Base-by-base conservation (phyloP, 64 coral and sea anemone species). In the Acropora tenuis region DNA sequence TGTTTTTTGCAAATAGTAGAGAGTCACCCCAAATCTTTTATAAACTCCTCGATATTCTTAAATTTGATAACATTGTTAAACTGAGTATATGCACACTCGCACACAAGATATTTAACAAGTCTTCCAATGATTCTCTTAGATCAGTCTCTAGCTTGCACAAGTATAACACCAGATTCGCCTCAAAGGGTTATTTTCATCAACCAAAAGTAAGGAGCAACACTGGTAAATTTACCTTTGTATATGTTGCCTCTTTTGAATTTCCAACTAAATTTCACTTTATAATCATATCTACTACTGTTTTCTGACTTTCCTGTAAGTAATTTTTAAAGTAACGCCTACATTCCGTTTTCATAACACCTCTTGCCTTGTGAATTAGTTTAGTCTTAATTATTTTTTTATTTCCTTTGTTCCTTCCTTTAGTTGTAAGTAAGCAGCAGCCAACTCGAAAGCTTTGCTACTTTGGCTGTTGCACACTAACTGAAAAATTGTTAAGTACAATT, bases 111-210 rank as follows among this genome's bases (percentile, higher is more conserved):
- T 71, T 71, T 71, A 10, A 10, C 13, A 71, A 71, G 67, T 71
- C 76, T 43, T 78, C 76, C 80, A 83, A 11, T 83, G 5, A 61
- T 63, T 65, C 52, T 10, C 50, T 83, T 10, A 82, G 58, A 55
- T 7, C 79, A 59, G 48, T 82, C 49, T 59, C 79, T 59, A 65
- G 43, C 58, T 77, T 50, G 57, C 84, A 69, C 69, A 69, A 42
- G 11, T 48, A 87, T 46, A 89, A 89, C 74, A 89, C 87, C 42
- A 89, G 75, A 78, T 89, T 78, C 53, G 74, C 87, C 42, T 15
- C 87, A 7, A 89, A 78, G 75, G 48, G 71, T 67, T 78, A 78
- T 78, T 78, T 30, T 30, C 30, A 30, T 30, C 30, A 20, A 20
- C 52, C 87, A 78, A 89, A 89, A 89, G 87, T 53, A 53, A 53